Conservation (phyloP, 2,888 invertebrate species). For the Drosophila rubida region DNA sequence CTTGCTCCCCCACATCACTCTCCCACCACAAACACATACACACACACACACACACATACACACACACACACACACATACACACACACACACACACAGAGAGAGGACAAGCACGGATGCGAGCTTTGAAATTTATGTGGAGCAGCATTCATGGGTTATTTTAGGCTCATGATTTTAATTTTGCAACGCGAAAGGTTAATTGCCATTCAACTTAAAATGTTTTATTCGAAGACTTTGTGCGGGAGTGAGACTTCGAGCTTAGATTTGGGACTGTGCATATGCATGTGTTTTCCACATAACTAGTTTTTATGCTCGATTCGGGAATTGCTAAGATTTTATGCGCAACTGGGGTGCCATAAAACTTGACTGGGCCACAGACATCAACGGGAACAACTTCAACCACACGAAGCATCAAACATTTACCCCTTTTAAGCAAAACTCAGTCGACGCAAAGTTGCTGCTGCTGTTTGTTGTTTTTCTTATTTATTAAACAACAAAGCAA, state of each 20-base stretch:
- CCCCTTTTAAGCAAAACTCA: neutral
- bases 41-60: too few relatives aligned
- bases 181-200: slow-evolving; percentile 69
- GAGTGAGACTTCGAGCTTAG: too few relatives aligned
- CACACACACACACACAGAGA: too few relatives aligned
- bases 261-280: neutral
- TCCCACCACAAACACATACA: too few relatives aligned
- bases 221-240: slow-evolving; percentile 13
- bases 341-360: slow-evolving; percentile 68
- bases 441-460: slow-evolving; percentile 4
- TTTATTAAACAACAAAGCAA: slow-evolving; percentile 41
- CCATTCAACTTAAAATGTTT: slow-evolving; percentile 72
- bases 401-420: slow-evolving; percentile 54
- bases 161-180: slow-evolving; percentile 73
- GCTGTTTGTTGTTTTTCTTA: slow-evolving; percentile 15
- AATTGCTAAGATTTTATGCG: slow-evolving; percentile 69
- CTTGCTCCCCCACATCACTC: slow-evolving; percentile 1
- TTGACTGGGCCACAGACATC: slow-evolving; percentile 34
- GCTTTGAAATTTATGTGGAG: slow-evolving; percentile 58
- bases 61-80: too few relatives aligned
- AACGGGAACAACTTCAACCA: slow-evolving; percentile 19
- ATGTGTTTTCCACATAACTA: slow-evolving; percentile 52
- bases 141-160: slow-evolving; percentile 63
- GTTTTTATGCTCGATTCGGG: slow-evolving; percentile 60
- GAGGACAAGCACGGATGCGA: neutral